A percentile compares a stretch with the other conserved stretches of the same genome.
Conservation (phyloP, 2,797 vertebrate genomes). For the Myiotriccus ornatus region DNA sequence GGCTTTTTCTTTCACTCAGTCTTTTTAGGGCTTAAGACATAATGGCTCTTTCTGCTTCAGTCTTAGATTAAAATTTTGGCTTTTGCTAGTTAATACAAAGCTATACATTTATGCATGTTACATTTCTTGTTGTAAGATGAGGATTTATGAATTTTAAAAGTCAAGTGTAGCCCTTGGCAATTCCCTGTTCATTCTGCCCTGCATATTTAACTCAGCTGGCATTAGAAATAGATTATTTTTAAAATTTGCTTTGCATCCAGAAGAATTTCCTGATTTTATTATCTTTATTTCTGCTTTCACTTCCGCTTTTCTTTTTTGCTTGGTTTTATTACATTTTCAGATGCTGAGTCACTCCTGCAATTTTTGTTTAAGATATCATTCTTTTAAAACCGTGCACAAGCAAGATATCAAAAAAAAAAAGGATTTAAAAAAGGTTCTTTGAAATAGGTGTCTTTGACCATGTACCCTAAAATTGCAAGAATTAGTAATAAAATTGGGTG, state of each 20-base stretch:
- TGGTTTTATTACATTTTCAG: background rate
- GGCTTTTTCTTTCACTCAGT: background rate
- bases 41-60: background rate
- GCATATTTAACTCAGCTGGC: background rate
- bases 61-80: background rate
- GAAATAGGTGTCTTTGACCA: background rate
- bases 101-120: background rate
- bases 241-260: background rate
- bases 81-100: background rate
- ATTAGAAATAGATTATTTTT: background rate
- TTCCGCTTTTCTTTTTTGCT: background rate
- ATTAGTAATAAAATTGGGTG: background rate
- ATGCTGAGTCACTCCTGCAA: background rate
- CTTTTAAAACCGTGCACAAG: background rate
- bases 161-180: background rate
- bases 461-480: background rate
- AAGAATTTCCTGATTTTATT: background rate
- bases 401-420: background rate
- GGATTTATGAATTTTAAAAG: background rate
- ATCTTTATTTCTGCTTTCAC: background rate
- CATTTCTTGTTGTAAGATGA: background rate
- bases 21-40: background rate
- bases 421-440: background rate
- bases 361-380: background rate
- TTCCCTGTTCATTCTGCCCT: background rate